Percentiles rank a stretch among this genome's conserved stretches.
Evolutionary conservation across 1,140 invertebrate genomes (phyloP).

Genomic region (Trinorchestia longiramus): DNA sequence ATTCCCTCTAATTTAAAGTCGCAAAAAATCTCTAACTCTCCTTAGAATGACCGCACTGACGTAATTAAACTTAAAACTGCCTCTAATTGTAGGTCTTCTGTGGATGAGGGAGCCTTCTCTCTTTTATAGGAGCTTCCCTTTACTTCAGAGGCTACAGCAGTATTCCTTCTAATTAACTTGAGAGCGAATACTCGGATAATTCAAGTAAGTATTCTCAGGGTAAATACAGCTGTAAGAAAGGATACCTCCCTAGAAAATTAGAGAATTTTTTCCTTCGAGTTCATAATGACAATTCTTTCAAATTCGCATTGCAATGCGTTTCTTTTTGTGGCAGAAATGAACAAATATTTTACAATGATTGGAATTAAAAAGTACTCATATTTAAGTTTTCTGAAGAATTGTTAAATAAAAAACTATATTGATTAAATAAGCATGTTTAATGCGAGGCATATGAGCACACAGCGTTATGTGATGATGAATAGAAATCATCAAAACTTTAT

Average conservation of each 20-base stretch:
- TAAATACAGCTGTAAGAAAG: not conserved
- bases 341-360: no score
- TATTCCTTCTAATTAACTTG: not conserved
- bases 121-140: not conserved
- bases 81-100: conserved; percentile 35
- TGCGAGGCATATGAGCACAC: no score
- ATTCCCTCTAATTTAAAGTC: conserved; percentile 8
- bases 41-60: conserved; percentile 4
- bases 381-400: no score
- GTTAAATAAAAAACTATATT: no score
- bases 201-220: not conserved
- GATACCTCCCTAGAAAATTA: not conserved
- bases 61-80: conserved; percentile 47
- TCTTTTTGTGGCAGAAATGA: no score
- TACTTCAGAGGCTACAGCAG: not conserved
- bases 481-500: no score
- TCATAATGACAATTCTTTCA: no score
- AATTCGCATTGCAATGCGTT: no score
- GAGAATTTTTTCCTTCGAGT: not conserved
- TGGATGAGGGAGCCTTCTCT: not conserved
- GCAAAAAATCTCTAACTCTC: conserved; percentile 53
- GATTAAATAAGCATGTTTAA: no score
- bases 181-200: not conserved
- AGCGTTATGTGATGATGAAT: no score
- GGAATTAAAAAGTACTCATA: no score